Base-by-base conservation (phyloP, 2,113 vertebrate species). In the Apistogramma diplotaenia region DNA sequence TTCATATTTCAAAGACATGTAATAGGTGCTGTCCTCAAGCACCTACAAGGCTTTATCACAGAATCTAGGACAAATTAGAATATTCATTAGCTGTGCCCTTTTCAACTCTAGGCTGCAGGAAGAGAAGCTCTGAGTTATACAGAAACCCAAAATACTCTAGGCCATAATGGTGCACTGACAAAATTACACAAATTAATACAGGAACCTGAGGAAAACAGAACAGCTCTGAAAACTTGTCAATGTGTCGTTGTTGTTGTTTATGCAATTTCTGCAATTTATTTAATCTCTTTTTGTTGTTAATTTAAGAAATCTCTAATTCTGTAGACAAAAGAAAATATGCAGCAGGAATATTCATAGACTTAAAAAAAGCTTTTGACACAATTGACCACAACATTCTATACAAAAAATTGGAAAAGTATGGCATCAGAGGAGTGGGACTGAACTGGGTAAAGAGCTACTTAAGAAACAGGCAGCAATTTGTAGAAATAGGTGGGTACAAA, bases 61-160 rank as follows among this genome's bases (percentile, higher is more conserved):
- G 83, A 84, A 85, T 91, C 88, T 87, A 78, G 90, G 88, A 81
- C 90, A 89, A 76, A 87, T 82, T 70, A 72, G 72, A 86, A 89
- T 87, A 90, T 89, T 89, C 85, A 90, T 90, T 58, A 75, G 73
- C 49, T 58, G 54, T 80, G 85, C 65, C 82, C 78, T 88, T 87
- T 90, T 82, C 70, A 82, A 79, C 87, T 75, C 51, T 54, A 27
- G 40, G 81, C 40, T 73, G 82, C 73, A 40, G 73, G 35, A 85
- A 57, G 43, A 78, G 59, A 18, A 21, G 59, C 84, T 23, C 6
- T 8, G 31, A 19, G 13, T 54, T 18, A 55, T 0, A 10, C 23
- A 62, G 3, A 46, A 60, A 51, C 6, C 3, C 27, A 29, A 70
- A 70, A 49, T 25, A 49, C 27, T 49, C 29, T n/a, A 70, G 40